A percentile compares a stretch with the other conserved stretches of the same genome.
Evolutionary conservation across 2,888 invertebrate species (phyloP).

Genomic region (Acronicta aceris): DNA sequence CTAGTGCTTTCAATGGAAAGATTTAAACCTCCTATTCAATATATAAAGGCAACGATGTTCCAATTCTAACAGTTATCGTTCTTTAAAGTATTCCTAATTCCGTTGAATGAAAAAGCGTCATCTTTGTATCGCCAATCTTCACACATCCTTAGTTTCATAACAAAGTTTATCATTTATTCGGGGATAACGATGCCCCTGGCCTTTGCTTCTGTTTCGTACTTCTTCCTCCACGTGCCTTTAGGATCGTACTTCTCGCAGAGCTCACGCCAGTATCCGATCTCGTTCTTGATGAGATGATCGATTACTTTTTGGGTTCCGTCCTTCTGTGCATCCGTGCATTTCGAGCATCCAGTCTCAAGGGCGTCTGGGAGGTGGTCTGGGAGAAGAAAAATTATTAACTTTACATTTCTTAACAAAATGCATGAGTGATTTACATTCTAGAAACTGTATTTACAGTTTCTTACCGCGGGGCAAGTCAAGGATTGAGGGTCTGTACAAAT

Average conservation of each 20-base stretch:
- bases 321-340: slow-evolving; percentile 92
- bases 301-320: slow-evolving; percentile 90
- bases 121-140: background rate
- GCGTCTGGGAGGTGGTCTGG: slow-evolving; percentile 91
- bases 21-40: too few relatives aligned
- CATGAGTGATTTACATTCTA: too few relatives aligned
- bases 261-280: slow-evolving; percentile 90
- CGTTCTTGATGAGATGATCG: slow-evolving; percentile 91
- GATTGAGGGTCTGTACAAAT: too few relatives aligned
- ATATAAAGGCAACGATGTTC: too few relatives aligned
- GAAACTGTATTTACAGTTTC: too few relatives aligned
- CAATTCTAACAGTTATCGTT: too few relatives aligned
- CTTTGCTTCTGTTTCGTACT: slow-evolving; percentile 90
- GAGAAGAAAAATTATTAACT: slow-evolving; percentile 30
- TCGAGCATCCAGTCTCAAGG: slow-evolving; percentile 90
- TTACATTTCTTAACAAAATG: too few relatives aligned
- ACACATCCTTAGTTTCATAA: background rate
- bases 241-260: slow-evolving; percentile 92
- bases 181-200: slow-evolving; percentile 83
- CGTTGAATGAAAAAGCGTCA: background rate
- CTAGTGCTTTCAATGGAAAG: too few relatives aligned
- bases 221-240: slow-evolving; percentile 90
- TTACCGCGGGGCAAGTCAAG: too few relatives aligned
- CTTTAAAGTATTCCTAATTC: too few relatives aligned
- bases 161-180: slow-evolving; percentile 42